phyloP scores from a whole-genome alignment of 1,140 invertebrate species.

The Melanaphis sacchari region DNA sequence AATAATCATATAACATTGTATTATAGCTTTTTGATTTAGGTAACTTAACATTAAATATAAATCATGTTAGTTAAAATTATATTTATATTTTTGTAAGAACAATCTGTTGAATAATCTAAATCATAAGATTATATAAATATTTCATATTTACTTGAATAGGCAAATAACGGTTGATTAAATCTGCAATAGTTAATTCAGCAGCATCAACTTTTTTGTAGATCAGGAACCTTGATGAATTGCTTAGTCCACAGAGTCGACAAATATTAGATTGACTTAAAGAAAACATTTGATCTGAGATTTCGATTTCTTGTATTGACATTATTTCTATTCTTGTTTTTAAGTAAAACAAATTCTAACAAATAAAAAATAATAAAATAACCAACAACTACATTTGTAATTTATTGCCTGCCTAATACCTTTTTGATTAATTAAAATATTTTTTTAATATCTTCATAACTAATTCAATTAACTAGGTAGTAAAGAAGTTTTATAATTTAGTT shows the following conservation, averaged over 20 bases:
- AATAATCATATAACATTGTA: not conserved
- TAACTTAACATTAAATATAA: not conserved
- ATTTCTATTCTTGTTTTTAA: not conserved
- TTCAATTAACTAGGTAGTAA: not conserved
- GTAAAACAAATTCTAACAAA: not conserved
- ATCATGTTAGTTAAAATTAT: not conserved
- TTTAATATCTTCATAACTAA: not conserved
- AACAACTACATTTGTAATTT: not conserved
- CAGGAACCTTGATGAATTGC: not conserved
- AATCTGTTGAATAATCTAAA: not conserved
- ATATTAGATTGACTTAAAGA: slow-evolving; percentile 17
- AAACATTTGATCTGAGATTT: not conserved
- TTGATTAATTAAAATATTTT: not conserved
- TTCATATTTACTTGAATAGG: slow-evolving; percentile 37
- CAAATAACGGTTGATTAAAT: slow-evolving; percentile 43
- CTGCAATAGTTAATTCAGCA: slow-evolving; percentile 14
- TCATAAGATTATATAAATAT: not conserved
- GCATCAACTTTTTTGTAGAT: slow-evolving; percentile 45
- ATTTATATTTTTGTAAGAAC: not conserved
- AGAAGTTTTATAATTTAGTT: not conserved
- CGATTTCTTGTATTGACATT: not conserved
- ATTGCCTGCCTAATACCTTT: not conserved
- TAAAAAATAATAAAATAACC: not conserved
- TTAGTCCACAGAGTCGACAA: slow-evolving; percentile 34
- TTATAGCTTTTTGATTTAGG: not conserved